Evolutionary conservation across 2,888 invertebrate species (phyloP), one percentile per base, ranked within the genome.

Genomic region (Limnephilus auricula): DNA sequence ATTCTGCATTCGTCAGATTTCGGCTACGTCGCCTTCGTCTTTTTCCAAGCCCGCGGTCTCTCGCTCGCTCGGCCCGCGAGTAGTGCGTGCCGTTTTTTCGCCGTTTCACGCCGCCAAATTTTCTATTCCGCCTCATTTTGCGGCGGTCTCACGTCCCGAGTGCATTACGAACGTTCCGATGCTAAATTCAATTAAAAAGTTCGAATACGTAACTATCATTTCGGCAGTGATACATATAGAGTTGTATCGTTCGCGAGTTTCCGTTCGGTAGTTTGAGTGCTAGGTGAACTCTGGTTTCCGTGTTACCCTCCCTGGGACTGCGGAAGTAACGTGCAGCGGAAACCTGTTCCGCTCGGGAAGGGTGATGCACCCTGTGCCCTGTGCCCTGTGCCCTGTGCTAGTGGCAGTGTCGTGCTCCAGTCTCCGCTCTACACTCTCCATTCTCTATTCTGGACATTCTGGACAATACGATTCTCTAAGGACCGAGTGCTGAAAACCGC

Each of bases 1-100:
- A 92, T 92, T 93, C 92, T 93, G 93, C 93, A 92, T 92, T 92
- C 93, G 92, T 92, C 92, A 91, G 93, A 92, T 93, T 93, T 92
- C 92, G 92, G 93, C 93, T 92, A 89, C 92, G 90, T 90, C 92
- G 92, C 90, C 91, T 89, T 90, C 91, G 91, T 89, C 92, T 91
- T 92, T 92, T 90, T 85, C 91, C 89, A 87, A 78, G 89, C 89
- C 89, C 87, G 89, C 91, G 86, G 90, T 90, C 91, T 91, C 91
- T 90, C 92, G 90, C 86, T 91, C 92, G 90, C 91, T 87, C 91
- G 91, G 79, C 90, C 90, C 91, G 90, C 91, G 90, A 86, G 89
- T 88, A 89, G 86, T 91, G 90, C 92, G 89, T 89, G 91, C 89
- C 89, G 85, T 88, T 90, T 91, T 89, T 89, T 91, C 86, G 90